phyloP scores from a whole-genome alignment of 2,888 invertebrate species.

The Orchestes rusci region DNA sequence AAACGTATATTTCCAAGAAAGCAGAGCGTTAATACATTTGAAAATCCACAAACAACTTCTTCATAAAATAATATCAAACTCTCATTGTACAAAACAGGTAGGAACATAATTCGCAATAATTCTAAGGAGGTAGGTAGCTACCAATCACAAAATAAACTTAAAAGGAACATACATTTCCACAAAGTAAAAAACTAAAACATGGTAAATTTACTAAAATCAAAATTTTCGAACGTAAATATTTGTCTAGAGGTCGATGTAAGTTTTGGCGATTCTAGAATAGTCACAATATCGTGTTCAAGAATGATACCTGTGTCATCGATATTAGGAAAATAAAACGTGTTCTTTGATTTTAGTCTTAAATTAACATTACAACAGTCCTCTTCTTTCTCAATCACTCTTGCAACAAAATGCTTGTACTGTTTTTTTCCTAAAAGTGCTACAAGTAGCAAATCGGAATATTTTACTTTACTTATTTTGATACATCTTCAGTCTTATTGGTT shows the following conservation, averaged over 20 bases:
- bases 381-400: constrained; percentile 1
- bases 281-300: constrained; percentile 4
- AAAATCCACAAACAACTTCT: background rate
- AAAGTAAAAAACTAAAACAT: background rate
- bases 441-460: background rate
- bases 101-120: background rate
- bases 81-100: background rate
- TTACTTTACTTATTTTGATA: background rate
- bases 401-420: constrained; percentile 1
- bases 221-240: constrained; percentile 6
- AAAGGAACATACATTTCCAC: background rate
- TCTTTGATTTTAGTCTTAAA: constrained; percentile 2
- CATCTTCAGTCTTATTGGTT: constrained; percentile 1
- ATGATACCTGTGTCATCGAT: constrained; percentile 5
- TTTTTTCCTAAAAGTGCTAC: constrained; percentile 1
- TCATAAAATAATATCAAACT: background rate
- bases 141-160: background rate
- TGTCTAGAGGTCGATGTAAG: constrained; percentile 5
- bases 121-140: background rate
- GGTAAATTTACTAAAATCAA: constrained; percentile 2
- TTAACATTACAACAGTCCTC: constrained; percentile 1
- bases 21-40: background rate
- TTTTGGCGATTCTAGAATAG: constrained; percentile 3
- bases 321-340: constrained; percentile 5
- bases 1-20: constrained; percentile 3